Conservation (phyloP, 1,140 invertebrate genomes). For the Drosophila grimshawi region DNA sequence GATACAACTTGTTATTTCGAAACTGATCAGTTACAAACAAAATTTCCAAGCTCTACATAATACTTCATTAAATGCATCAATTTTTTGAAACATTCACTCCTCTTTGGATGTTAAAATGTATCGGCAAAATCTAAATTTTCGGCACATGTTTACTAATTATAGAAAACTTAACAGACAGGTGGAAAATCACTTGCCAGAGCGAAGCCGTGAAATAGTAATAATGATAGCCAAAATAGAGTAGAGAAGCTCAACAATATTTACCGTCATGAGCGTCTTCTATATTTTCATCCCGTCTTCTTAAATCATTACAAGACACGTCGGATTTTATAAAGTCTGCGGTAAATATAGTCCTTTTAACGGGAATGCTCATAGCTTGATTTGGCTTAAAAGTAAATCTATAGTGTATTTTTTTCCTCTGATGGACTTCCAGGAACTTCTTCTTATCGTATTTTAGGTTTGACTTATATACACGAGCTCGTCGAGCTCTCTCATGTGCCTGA, state of each 20-base stretch:
- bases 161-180: too few species aligned
- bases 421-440: conserved; percentile 49
- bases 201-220: too few species aligned
- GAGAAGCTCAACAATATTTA: neutral
- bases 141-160: too few species aligned
- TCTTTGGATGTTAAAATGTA: too few species aligned
- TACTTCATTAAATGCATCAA: too few species aligned
- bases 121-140: too few species aligned
- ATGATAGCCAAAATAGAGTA: neutral
- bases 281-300: conserved; percentile 26
- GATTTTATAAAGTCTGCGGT: conserved; percentile 65
- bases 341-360: conserved; percentile 75
- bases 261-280: conserved; percentile 25
- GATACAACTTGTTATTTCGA: too few species aligned
- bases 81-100: too few species aligned
- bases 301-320: conserved; percentile 50
- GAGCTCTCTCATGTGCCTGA: conserved; percentile 86
- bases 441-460: conserved; percentile 70
- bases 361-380: conserved; percentile 74
- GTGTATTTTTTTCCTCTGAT: conserved; percentile 55
- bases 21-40: too few species aligned
- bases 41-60: too few species aligned
- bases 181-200: too few species aligned
- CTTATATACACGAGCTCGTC: conserved; percentile 85
- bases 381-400: conserved; percentile 76